phyloP scores from a whole-genome alignment of 1,140 invertebrate genomes.

The Panagrolaimus sp. region DNA sequence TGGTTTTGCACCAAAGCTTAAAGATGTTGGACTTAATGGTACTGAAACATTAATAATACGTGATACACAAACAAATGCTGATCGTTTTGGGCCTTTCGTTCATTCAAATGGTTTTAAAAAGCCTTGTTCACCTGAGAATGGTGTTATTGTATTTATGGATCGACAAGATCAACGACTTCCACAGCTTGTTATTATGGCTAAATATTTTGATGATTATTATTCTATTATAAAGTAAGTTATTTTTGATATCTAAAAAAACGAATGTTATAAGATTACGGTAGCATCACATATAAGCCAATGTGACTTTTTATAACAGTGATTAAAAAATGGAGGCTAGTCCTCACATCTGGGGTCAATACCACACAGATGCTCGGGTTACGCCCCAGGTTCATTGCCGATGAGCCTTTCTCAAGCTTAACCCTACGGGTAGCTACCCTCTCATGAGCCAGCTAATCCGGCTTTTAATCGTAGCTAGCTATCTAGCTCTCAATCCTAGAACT shows the following conservation, averaged over 20 bases:
- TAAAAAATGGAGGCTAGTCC: too few relatives aligned
- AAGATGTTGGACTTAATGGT: conserved; percentile 6
- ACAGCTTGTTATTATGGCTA: neutral
- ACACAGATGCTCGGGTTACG: too few relatives aligned
- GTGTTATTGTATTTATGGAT: neutral
- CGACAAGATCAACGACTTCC: neutral
- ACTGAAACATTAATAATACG: neutral
- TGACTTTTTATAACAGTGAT: too few relatives aligned
- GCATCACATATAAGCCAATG: too few relatives aligned
- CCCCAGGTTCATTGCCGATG: too few relatives aligned
- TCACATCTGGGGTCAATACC: too few relatives aligned
- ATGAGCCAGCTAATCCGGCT: too few relatives aligned
- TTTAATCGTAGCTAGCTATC: too few relatives aligned
- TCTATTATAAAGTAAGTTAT: neutral
- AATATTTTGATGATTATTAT: neutral
- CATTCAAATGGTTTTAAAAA: neutral
- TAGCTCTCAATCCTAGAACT: too few relatives aligned
- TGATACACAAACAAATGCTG: neutral
- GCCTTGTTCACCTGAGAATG: neutral
- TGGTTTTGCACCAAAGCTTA: neutral
- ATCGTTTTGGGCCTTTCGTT: neutral
- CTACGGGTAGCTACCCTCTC: too few relatives aligned
- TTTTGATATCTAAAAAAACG: neutral
- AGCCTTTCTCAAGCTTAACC: too few relatives aligned
- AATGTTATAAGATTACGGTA: too few relatives aligned